Conservation (phyloP, 2,113 vertebrate genomes). For the Mesitornis unicolor region DNA sequence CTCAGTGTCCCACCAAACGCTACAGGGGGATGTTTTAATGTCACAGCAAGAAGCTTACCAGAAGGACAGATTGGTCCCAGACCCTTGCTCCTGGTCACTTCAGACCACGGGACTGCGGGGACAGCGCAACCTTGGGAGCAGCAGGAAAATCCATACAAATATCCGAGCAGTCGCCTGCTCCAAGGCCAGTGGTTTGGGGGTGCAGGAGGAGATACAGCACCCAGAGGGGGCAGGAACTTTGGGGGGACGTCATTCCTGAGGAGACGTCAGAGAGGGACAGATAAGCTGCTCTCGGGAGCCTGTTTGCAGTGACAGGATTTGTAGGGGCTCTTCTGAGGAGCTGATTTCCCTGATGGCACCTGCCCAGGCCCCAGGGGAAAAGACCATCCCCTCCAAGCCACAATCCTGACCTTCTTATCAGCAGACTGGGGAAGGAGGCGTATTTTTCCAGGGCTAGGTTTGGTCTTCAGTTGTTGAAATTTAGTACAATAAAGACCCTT, state of each 20-base stretch:
- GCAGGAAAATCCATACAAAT: background rate
- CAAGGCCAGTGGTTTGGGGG: rapidly evolving
- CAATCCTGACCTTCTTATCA: background rate
- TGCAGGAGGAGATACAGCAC: background rate
- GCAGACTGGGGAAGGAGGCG: background rate
- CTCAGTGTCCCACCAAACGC: background rate
- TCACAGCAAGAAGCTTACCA: constrained; percentile 27
- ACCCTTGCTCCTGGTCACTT: background rate
- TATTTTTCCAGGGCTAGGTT: background rate
- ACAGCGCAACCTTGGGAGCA: background rate
- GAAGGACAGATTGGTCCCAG: background rate
- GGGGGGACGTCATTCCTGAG: background rate
- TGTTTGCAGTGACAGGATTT: background rate
- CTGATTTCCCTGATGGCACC: background rate
- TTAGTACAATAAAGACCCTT: background rate
- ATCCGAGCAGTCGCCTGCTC: background rate
- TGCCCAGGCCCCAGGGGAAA: rapidly evolving
- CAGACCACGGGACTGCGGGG: background rate
- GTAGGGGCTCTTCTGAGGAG: background rate
- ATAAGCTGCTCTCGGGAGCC: background rate
- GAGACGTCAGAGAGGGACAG: background rate
- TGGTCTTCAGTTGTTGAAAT: background rate
- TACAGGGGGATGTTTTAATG: background rate
- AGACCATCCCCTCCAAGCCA: background rate
- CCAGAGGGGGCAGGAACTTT: background rate